Conservation (phyloP, 2,113 vertebrate species). For the Chamaetylas fuelleborni region DNA sequence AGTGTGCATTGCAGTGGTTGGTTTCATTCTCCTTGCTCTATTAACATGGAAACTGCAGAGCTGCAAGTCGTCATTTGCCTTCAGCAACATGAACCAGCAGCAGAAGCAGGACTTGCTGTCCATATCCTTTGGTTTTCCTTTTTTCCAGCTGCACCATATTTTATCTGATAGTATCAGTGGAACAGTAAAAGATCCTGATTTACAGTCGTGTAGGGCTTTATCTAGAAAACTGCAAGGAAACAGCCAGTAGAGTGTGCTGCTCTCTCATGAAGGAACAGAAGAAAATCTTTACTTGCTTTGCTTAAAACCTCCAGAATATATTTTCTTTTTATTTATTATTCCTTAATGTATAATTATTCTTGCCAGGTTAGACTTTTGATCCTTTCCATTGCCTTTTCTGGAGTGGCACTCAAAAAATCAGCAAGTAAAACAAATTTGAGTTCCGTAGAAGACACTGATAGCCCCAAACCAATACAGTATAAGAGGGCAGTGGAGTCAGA, state of each 20-base stretch:
- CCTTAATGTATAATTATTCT: not conserved
- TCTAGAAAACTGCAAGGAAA: conserved; percentile 9
- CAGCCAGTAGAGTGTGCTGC: conserved; percentile 74
- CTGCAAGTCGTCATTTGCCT: not conserved
- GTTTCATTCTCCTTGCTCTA: not conserved
- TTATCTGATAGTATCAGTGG: not conserved
- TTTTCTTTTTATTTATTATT: not conserved
- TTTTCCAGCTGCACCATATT: not conserved
- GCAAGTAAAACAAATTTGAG: not conserved
- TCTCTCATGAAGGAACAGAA: conserved; percentile 40
- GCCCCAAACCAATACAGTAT: not conserved
- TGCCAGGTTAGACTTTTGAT: not conserved
- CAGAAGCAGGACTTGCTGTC: not conserved
- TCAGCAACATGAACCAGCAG: accelerated
- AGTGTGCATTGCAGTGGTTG: not conserved
- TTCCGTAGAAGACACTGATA: not conserved
- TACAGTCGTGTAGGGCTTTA: not conserved
- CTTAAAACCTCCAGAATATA: not conserved
- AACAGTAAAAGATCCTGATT: not conserved
- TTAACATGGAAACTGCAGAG: not conserved
- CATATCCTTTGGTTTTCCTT: not conserved
- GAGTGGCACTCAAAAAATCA: not conserved
- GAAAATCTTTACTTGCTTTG: not conserved
- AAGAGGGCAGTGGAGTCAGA: conserved; percentile 16
- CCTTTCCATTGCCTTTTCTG: not conserved